A percentile compares a stretch with the other conserved stretches of the same genome.
These are phyloP conservation scores for Macquaria australasica DNA, from an alignment of 2,113 vertebrate genomes.

Conservation along the genomic window DNA sequence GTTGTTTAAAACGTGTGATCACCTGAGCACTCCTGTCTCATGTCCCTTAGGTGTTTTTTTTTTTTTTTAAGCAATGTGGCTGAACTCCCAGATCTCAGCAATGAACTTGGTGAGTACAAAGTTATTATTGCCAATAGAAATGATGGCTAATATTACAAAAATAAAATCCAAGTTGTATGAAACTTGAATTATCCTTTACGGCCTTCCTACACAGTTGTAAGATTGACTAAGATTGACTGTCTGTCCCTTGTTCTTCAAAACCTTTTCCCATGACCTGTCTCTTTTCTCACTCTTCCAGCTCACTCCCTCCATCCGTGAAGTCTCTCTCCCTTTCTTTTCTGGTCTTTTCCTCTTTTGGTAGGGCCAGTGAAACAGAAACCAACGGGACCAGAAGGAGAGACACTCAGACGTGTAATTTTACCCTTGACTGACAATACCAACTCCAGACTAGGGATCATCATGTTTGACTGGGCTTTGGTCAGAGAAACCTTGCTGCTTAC, in stretches of 20 bases:
- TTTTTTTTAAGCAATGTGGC: not conserved
- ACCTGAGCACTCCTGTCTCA: not conserved
- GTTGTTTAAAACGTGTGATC: too few relatives aligned
- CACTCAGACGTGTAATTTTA: constrained; percentile 81
- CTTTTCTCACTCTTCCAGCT: constrained; percentile 60
- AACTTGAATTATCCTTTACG: constrained; percentile 24
- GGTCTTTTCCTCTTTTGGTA: constrained; percentile 71
- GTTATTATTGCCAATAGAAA: not conserved
- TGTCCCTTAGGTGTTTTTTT: not conserved
- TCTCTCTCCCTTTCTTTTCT: constrained; percentile 67
- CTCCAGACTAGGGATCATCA: constrained; percentile 65
- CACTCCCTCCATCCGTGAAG: constrained; percentile 60
- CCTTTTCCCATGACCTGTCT: constrained; percentile 67
- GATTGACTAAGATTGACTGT: not conserved
- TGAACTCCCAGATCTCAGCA: not conserved
- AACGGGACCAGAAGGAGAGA: constrained; percentile 63
- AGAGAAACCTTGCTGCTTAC: constrained; percentile 56
- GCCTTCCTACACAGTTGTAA: constrained; percentile 4
- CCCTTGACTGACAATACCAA: constrained; percentile 77
- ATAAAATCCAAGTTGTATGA: constrained; percentile 8
- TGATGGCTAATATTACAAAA: not conserved
- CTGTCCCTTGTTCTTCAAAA: constrained; percentile 29
- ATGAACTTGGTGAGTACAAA: not conserved
- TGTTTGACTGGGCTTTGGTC: constrained; percentile 76
- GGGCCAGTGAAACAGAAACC: constrained; percentile 68